A percentile compares a stretch with the other conserved stretches of the same genome.
phyloP scores from a whole-genome alignment of 2,113 vertebrate genomes.

The Paradoxurus hermaphroditus region DNA sequence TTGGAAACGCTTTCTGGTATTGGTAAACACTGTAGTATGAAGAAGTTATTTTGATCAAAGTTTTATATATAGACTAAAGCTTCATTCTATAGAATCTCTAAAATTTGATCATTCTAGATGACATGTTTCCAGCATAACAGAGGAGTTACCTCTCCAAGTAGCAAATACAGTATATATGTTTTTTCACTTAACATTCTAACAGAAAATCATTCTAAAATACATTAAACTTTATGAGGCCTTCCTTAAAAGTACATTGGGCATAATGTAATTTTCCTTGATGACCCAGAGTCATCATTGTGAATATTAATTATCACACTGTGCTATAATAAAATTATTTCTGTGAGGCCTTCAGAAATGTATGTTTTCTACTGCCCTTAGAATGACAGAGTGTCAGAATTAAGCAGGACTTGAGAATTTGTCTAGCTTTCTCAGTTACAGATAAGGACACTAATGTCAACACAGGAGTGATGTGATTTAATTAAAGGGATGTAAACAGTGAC shows the following conservation, averaged over 20 bases:
- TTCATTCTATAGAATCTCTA: background rate
- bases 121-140: background rate
- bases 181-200: constrained; percentile 42
- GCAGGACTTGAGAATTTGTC: background rate
- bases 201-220: constrained; percentile 63
- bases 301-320: constrained; percentile 61
- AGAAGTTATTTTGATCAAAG: background rate
- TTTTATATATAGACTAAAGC: background rate
- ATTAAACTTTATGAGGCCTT: constrained; percentile 58
- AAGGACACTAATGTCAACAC: background rate
- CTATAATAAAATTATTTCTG: constrained; percentile 9
- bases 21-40: background rate
- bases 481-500: background rate
- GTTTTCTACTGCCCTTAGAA: background rate
- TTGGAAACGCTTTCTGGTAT: background rate
- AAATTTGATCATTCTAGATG: background rate
- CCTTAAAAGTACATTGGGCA: constrained; percentile 59
- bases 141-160: background rate
- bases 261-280: constrained; percentile 62
- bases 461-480: background rate
- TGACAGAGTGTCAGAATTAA: constrained; percentile 6
- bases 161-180: background rate
- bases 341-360: background rate
- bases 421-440: background rate
- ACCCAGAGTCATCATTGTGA: background rate